These are phyloP conservation scores for Drosophila prosaltans DNA, from an alignment of 1,140 invertebrate species.

Conservation along the genomic window DNA sequence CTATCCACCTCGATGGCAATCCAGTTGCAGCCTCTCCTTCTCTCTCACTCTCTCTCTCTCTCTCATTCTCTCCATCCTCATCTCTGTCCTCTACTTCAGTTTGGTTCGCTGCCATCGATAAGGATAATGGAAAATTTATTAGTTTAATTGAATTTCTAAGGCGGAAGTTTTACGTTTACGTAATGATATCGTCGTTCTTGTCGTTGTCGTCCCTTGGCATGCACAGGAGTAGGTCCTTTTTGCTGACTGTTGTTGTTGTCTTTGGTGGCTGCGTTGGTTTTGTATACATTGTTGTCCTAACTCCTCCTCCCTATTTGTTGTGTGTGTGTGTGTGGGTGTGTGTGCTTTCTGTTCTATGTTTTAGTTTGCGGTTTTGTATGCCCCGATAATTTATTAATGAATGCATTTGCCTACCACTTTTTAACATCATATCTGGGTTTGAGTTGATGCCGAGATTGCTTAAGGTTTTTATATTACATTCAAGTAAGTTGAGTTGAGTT, in stretches of 20 bases:
- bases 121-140: constrained; percentile 83
- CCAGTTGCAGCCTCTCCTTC: not conserved
- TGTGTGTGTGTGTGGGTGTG: constrained; percentile 20
- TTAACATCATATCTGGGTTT: constrained; percentile 9
- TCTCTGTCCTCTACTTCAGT: constrained; percentile 36
- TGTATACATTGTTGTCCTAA: constrained; percentile 56
- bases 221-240: constrained; percentile 35
- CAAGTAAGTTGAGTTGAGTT: not conserved
- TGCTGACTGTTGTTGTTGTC: constrained; percentile 25
- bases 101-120: constrained; percentile 73
- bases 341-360: constrained; percentile 42
- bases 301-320: not conserved
- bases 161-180: constrained; percentile 81
- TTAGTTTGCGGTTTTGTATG: constrained; percentile 65
- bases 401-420: constrained; percentile 72
- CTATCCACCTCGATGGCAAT: constrained; percentile 3
- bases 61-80: not conserved
- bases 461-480: constrained; percentile 7
- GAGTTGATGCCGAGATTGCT: constrained; percentile 39
- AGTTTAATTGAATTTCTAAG: constrained; percentile 83
- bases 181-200: constrained; percentile 66
- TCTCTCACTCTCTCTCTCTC: constrained; percentile 1
- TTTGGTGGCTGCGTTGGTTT: constrained; percentile 55
- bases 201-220: constrained; percentile 45
- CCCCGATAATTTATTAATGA: constrained; percentile 79